A percentile compares a stretch with the other conserved stretches of the same genome.
phyloP scores from a whole-genome alignment of 2,888 invertebrate genomes.

The Tinea trinotella region DNA sequence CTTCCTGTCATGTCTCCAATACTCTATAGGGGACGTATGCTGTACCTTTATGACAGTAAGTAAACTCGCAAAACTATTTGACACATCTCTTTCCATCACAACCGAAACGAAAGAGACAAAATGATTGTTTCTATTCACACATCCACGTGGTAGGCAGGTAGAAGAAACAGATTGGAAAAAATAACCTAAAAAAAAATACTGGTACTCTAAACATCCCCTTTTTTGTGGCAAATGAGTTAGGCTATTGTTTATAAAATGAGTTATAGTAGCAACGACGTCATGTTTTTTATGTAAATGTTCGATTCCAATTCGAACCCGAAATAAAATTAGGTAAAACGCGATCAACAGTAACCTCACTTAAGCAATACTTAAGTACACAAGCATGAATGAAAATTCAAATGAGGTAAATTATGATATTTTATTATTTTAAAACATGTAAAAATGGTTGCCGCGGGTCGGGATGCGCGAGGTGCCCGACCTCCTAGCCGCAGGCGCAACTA shows the following conservation, averaged over 20 bases:
- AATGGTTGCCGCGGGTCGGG: slow-evolving; percentile 27
- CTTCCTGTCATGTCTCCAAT: slow-evolving; percentile 47
- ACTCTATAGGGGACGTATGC: slow-evolving; percentile 7
- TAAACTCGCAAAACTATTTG: slow-evolving; percentile 18
- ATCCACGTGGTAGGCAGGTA: slow-evolving; percentile 57
- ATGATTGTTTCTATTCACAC: slow-evolving; percentile 35
- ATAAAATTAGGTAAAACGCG: slow-evolving; percentile 2
- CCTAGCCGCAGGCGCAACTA: slow-evolving; percentile 46
- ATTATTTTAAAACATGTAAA: slow-evolving; percentile 18
- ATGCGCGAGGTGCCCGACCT: slow-evolving; percentile 21
- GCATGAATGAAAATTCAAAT: slow-evolving; percentile 18
- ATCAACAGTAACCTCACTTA: slow-evolving; percentile 1
- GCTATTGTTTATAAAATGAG: slow-evolving; percentile 57
- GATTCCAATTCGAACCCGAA: slow-evolving; percentile 16
- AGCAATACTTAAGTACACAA: background rate
- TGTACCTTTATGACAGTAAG: slow-evolving; percentile 16
- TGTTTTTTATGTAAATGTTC: slow-evolving; percentile 14
- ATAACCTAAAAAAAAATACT: slow-evolving; percentile 47
- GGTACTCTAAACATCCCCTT: slow-evolving; percentile 67
- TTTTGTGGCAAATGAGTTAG: slow-evolving; percentile 37
- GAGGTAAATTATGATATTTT: slow-evolving; percentile 19
- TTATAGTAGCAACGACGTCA: slow-evolving; percentile 40
- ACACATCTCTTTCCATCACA: slow-evolving; percentile 34
- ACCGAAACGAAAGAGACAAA: slow-evolving; percentile 34
- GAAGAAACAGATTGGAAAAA: slow-evolving; percentile 64